Percentiles rank a stretch among this genome's conserved stretches.
Evolutionary conservation across 1,140 invertebrate genomes (phyloP).

Genomic region (Eulimnadia texana): DNA sequence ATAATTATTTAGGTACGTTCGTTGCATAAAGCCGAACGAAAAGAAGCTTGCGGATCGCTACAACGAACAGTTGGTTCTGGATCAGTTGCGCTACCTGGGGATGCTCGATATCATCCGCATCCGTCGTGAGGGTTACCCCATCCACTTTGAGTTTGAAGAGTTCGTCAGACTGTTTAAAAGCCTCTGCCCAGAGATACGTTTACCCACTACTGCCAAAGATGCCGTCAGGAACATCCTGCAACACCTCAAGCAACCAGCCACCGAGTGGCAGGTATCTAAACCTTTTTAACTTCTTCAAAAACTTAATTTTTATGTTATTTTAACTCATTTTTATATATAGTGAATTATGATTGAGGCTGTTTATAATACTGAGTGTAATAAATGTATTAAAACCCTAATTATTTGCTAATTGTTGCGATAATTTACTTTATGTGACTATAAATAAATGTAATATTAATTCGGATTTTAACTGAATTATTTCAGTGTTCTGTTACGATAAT

Average conservation of each 20-base stretch:
- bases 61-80: constrained; percentile 65
- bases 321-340: not conserved
- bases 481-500: no score
- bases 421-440: no score
- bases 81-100: constrained; percentile 82
- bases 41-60: constrained; percentile 72
- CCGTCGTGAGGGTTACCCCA: constrained; percentile 78
- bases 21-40: constrained; percentile 89
- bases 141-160: constrained; percentile 62
- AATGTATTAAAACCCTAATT: no score
- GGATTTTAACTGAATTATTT: no score
- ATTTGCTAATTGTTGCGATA: no score
- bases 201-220: not conserved
- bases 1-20: constrained; percentile 53
- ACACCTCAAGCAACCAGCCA: not conserved
- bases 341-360: not conserved
- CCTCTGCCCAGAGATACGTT: constrained; percentile 25
- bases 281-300: not conserved
- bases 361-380: no score
- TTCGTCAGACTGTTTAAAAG: constrained; percentile 69
- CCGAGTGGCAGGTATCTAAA: constrained; percentile 2
- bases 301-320: not conserved
- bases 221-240: not conserved
- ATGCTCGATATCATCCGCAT: constrained; percentile 94
- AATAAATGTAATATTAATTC: not conserved